phyloP scores from a whole-genome alignment of 37 sponge, comb jelly and placozoan genomes.

The Chondrosia reniformis region DNA sequence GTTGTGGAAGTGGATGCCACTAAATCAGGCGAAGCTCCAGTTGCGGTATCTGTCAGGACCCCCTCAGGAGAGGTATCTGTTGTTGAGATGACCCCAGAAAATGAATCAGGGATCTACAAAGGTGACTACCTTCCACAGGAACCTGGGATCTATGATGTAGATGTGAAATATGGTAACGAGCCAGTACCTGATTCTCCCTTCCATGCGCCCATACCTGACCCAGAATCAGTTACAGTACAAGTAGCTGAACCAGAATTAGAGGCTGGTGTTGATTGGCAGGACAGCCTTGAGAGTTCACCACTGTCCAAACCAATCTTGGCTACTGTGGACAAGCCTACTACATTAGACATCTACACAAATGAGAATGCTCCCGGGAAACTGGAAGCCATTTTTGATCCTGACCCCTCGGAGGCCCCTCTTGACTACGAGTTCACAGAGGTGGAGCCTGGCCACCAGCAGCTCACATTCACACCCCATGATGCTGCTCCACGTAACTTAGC shows the following conservation, averaged over 20 bases:
- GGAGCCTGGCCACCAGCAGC: constrained; percentile 37
- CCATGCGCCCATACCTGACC: constrained; percentile 52
- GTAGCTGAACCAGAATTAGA: constrained; percentile 59
- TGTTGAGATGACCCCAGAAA: constrained; percentile 8
- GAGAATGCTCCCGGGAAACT: constrained; percentile 64
- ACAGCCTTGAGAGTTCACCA: neutral
- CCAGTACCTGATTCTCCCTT: constrained; percentile 65
- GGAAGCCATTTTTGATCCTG: neutral
- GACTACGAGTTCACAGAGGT: constrained; percentile 22
- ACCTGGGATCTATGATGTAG: constrained; percentile 64
- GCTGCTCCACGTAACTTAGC: constrained; percentile 15
- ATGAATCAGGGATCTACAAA: neutral
- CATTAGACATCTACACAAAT: constrained; percentile 53
- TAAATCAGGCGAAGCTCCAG: constrained; percentile 63
- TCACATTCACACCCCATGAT: constrained; percentile 52
- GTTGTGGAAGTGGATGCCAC: constrained; percentile 70
- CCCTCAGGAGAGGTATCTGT: constrained; percentile 53
- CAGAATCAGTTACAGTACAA: constrained; percentile 29
- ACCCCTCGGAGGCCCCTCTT: neutral
- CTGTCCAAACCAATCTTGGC: neutral
- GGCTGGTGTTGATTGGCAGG: constrained; percentile 17
- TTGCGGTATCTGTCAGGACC: constrained; percentile 50
- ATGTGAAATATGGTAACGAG: constrained; percentile 70
- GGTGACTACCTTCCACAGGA: constrained; percentile 52
- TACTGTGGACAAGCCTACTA: neutral